phyloP scores from a whole-genome alignment of 2,888 invertebrate genomes.

The Schizotus pectinicornis region DNA sequence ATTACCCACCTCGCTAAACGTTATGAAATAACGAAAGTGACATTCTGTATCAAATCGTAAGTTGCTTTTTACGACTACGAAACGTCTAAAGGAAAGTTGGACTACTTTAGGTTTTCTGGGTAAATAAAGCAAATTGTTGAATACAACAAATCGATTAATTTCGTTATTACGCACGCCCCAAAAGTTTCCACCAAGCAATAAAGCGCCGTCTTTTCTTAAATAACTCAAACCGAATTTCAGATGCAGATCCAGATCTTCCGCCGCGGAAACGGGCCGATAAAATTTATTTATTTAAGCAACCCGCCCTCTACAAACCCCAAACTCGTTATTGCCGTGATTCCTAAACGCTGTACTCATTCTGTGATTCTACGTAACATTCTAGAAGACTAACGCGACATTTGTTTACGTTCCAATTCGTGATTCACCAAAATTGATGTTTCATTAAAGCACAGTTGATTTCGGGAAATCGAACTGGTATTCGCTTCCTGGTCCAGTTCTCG shows the following conservation, averaged over 20 bases:
- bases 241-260: too few relatives aligned
- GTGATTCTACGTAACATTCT: slow-evolving; percentile 4
- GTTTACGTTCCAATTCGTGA: background rate
- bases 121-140: slow-evolving; percentile 29
- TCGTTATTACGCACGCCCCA: background rate
- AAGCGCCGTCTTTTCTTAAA: too few relatives aligned
- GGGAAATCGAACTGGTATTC: too few relatives aligned
- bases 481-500: too few relatives aligned
- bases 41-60: slow-evolving; percentile 41
- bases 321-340: too few relatives aligned
- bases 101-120: slow-evolving; percentile 32
- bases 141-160: background rate
- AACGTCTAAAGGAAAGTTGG: slow-evolving; percentile 61
- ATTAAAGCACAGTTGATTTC: too few relatives aligned
- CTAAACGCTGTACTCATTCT: too few relatives aligned
- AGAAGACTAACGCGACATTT: slow-evolving; percentile 4
- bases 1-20: slow-evolving; percentile 35
- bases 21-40: slow-evolving; percentile 48
- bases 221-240: too few relatives aligned
- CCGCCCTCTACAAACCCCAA: too few relatives aligned
- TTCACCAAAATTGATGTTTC: too few relatives aligned
- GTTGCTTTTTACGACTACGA: slow-evolving; percentile 61
- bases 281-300: too few relatives aligned
- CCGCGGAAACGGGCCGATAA: too few relatives aligned
- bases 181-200: background rate